phyloP scores from a whole-genome alignment of 2,888 invertebrate genomes.

The Noctua janthe region DNA sequence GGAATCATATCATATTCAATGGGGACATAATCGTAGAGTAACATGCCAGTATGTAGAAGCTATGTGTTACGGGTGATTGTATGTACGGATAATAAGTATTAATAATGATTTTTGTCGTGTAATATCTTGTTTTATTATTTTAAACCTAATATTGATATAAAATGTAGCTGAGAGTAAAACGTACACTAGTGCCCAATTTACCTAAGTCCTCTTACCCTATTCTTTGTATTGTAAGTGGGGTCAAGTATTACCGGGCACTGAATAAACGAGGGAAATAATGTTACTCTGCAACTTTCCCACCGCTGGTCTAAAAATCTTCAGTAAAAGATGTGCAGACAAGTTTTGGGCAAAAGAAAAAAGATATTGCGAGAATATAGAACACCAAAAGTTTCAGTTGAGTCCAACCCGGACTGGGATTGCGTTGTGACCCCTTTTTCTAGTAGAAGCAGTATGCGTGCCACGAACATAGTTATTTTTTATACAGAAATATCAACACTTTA shows the following conservation, averaged over 20 bases:
- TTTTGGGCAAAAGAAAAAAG: neutral
- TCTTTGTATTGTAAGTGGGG: neutral
- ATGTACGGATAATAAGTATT: slow-evolving; percentile 72
- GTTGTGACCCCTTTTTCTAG: neutral
- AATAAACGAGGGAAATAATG: neutral
- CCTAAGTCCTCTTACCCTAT: neutral
- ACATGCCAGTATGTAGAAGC: slow-evolving; percentile 54
- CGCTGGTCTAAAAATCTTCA: neutral
- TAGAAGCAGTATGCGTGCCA: too few species aligned
- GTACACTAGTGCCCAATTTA: neutral
- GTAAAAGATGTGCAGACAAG: neutral
- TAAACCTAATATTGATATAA: neutral
- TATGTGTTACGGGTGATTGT: slow-evolving; percentile 76
- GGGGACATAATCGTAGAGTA: slow-evolving; percentile 17
- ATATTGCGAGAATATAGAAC: neutral
- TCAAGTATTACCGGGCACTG: neutral
- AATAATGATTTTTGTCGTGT: slow-evolving; percentile 77
- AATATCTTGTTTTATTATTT: slow-evolving; percentile 32
- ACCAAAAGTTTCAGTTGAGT: neutral
- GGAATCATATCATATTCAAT: slow-evolving; percentile 4
- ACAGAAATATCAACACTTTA: too few species aligned
- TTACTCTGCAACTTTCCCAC: neutral
- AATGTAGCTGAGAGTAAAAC: neutral
- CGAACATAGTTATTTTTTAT: too few species aligned
- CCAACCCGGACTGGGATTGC: neutral